Evolutionary conservation across 2,113 vertebrate species (phyloP).

Genomic region (Spilogale gracilis): DNA sequence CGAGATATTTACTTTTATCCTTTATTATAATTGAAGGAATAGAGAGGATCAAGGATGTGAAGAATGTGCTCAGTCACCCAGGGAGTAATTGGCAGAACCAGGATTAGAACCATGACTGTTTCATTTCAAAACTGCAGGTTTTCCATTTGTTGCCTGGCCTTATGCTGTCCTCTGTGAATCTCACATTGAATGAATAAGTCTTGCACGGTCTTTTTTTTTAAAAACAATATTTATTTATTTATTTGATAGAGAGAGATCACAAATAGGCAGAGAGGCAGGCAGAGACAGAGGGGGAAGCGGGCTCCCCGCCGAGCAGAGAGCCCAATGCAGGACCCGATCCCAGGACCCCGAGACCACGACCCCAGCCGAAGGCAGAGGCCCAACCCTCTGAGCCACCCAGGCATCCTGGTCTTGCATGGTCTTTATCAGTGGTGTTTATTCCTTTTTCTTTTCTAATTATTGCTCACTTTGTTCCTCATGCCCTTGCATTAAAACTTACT

Average conservation of each 20-base stretch:
- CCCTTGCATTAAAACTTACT: constrained; percentile 32
- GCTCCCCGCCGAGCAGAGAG: too few relatives aligned
- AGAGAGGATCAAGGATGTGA: neutral
- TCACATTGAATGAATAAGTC: neutral
- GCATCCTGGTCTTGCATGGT: neutral
- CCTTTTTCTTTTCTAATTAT: neutral
- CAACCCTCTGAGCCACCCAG: too few relatives aligned
- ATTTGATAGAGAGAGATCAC: too few relatives aligned
- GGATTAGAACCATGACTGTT: neutral
- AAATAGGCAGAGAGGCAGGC: too few relatives aligned
- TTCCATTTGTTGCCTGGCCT: neutral
- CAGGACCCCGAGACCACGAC: too few relatives aligned
- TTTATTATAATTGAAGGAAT: neutral
- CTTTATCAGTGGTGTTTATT: neutral
- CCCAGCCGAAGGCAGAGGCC: too few relatives aligned
- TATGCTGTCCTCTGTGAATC: neutral
- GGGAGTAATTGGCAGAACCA: neutral
- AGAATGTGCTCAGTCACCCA: neutral
- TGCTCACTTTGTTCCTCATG: neutral
- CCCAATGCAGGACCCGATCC: too few relatives aligned
- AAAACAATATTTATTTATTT: too few relatives aligned
- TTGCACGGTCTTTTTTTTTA: neutral
- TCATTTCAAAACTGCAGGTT: neutral
- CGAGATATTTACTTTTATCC: constrained; percentile 10
- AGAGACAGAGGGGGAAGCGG: too few relatives aligned